phyloP scores from a whole-genome alignment of 2,888 invertebrate genomes.

The Cordilura impudica region DNA sequence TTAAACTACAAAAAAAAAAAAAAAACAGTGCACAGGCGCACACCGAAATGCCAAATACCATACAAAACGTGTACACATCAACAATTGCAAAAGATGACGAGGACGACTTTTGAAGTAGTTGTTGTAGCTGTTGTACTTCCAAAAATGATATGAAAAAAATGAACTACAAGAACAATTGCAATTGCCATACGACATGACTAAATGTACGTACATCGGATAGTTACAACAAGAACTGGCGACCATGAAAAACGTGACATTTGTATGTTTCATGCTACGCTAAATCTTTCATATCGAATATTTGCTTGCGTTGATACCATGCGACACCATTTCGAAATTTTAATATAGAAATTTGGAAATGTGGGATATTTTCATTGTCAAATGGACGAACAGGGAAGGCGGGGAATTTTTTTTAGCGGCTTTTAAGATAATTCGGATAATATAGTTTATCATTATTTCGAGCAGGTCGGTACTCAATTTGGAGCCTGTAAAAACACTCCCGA shows the following conservation, averaged over 20 bases:
- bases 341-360: no score
- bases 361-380: no score
- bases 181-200: slow-evolving; percentile 50
- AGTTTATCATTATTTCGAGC: no score
- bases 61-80: slow-evolving; percentile 54
- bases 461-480: no score
- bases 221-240: slow-evolving; percentile 69
- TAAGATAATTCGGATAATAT: no score
- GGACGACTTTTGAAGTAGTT: slow-evolving; percentile 39
- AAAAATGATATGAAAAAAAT: slow-evolving; percentile 35
- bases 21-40: slow-evolving; percentile 69
- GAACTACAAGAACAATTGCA: slow-evolving; percentile 12
- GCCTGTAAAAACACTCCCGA: no score
- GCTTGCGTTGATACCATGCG: not conserved
- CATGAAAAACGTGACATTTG: slow-evolving; percentile 78
- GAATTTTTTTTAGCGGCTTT: no score
- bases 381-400: no score
- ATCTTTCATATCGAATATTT: slow-evolving; percentile 74
- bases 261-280: slow-evolving; percentile 75
- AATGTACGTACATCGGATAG: slow-evolving; percentile 14
- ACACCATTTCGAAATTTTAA: slow-evolving; percentile 15
- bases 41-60: slow-evolving; percentile 37
- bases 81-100: slow-evolving; percentile 59
- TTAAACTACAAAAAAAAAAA: slow-evolving; percentile 8
- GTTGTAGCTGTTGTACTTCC: slow-evolving; percentile 18